A percentile compares a stretch with the other conserved stretches of the same genome.
Evolutionary conservation across 2,113 vertebrate species (phyloP).

Genomic region (Clarias batrachus): DNA sequence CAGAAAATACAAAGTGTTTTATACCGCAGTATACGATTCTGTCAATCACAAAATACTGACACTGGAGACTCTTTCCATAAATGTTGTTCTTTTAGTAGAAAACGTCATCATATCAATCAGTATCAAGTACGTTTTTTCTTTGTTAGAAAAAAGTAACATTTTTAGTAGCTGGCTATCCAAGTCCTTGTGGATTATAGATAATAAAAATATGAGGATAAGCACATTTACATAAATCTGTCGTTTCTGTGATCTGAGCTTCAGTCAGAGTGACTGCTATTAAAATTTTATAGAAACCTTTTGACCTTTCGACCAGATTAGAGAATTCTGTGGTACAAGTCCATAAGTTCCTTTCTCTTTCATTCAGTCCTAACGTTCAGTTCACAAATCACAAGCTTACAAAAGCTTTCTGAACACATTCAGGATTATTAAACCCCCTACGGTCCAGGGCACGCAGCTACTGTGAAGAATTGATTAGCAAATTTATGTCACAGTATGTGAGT

Average conservation of each 20-base stretch:
- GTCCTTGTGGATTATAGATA: neutral
- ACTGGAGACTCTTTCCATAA: neutral
- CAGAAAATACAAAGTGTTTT: neutral
- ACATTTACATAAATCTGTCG: neutral
- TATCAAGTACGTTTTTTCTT: neutral
- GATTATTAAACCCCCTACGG: neutral
- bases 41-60: neutral
- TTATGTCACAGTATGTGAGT: neutral
- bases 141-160: neutral
- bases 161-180: neutral
- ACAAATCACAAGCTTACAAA: constrained; percentile 5
- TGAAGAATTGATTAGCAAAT: constrained; percentile 5
- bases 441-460: neutral
- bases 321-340: neutral
- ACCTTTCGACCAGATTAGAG: neutral
- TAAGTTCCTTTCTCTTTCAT: neutral
- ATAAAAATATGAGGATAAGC: neutral
- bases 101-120: neutral
- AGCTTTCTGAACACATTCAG: neutral
- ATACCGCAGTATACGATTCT: neutral
- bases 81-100: neutral
- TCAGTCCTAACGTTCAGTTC: neutral
- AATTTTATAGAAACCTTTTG: neutral
- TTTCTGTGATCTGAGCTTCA: neutral
- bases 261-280: neutral